A percentile compares a stretch with the other conserved stretches of the same genome.
Conservation (phyloP, 2,797 vertebrate genomes). For the Alauda arvensis region DNA sequence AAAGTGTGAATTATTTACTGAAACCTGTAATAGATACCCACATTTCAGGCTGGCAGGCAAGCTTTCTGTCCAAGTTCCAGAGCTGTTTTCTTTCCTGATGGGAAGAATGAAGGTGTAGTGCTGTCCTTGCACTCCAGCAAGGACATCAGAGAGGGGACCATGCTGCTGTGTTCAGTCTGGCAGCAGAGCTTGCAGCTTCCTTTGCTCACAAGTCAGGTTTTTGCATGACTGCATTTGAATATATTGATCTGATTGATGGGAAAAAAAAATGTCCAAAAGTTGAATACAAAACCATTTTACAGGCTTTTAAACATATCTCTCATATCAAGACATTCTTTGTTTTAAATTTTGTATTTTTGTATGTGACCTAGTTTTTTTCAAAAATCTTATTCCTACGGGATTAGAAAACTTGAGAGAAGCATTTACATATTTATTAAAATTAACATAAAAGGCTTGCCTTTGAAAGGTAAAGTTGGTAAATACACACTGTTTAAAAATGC, state of each 20-base stretch:
- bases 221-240: slow-evolving; percentile 41
- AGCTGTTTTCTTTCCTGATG: neutral
- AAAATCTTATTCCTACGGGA: slow-evolving; percentile 46
- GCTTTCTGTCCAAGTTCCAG: neutral
- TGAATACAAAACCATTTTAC: slow-evolving; percentile 16
- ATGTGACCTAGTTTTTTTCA: slow-evolving; percentile 51
- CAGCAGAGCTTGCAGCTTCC: neutral
- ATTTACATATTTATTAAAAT: slow-evolving; percentile 71
- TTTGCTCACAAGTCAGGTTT: neutral
- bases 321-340: slow-evolving; percentile 59
- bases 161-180: neutral
- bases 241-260: neutral
- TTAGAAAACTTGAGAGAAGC: slow-evolving; percentile 62
- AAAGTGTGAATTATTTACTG: neutral
- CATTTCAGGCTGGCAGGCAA: neutral
- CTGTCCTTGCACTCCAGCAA: neutral
- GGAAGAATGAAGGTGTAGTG: neutral
- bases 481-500: slow-evolving; percentile 72
- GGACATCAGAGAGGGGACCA: neutral
- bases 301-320: slow-evolving; percentile 52
- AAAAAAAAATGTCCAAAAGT: neutral
- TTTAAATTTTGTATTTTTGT: slow-evolving; percentile 63
- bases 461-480: slow-evolving; percentile 64
- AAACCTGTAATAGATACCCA: neutral
- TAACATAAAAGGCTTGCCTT: slow-evolving; percentile 62